Evolutionary conservation across 2,113 vertebrate genomes (phyloP).

Genomic region (Ctenodactylus gundi): DNA sequence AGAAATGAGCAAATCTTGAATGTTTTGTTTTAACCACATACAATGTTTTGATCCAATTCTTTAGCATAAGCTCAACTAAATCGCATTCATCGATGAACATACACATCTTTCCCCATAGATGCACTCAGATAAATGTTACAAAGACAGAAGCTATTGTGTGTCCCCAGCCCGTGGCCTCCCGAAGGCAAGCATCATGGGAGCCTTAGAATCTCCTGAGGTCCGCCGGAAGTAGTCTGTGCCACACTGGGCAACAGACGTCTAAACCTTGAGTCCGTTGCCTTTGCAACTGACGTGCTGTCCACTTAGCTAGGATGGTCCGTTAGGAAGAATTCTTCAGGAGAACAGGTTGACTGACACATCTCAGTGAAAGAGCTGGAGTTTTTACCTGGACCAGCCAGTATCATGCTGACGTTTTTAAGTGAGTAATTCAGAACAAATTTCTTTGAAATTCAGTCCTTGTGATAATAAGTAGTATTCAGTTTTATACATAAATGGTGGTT

Average conservation of each 20-base stretch:
- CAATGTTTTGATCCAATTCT: background rate
- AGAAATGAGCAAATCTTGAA: background rate
- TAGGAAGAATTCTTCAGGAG: background rate
- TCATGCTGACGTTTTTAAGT: background rate
- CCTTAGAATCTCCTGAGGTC: background rate
- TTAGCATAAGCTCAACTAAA: background rate
- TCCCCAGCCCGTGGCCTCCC: background rate
- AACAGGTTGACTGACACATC: background rate
- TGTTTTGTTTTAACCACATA: background rate
- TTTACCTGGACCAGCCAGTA: background rate
- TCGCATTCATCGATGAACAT: background rate
- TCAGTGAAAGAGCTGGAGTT: background rate
- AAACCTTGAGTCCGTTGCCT: too few species aligned
- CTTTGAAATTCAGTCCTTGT: background rate
- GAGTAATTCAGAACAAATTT: background rate
- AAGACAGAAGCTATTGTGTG: background rate
- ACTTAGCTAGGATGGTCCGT: background rate
- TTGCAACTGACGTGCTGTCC: background rate
- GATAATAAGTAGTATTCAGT: background rate
- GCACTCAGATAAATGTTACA: background rate
- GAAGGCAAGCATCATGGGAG: background rate
- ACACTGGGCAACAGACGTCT: fast-evolving
- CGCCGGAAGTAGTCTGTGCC: background rate
- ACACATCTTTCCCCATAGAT: background rate
- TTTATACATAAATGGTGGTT: background rate